Percentiles rank a stretch among this genome's conserved stretches.
phyloP scores from a whole-genome alignment of 2,797 vertebrate species.

The Peromyscus attwateri region DNA sequence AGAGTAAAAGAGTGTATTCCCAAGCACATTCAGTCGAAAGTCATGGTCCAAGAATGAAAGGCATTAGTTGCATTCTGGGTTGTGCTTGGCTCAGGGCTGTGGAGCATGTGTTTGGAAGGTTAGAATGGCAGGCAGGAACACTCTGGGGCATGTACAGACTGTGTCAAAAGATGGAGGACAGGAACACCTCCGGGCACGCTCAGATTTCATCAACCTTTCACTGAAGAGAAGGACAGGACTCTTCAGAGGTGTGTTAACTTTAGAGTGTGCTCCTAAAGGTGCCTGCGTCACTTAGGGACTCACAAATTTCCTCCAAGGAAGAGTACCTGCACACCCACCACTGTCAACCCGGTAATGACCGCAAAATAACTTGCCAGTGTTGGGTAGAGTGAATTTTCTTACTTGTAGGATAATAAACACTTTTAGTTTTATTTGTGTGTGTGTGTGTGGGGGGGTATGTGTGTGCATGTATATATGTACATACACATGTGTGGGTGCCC shows the following conservation, averaged over 20 bases:
- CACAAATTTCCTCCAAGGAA: not conserved
- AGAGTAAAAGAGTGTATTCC: not conserved
- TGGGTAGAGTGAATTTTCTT: not conserved
- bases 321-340: not conserved
- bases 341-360: not conserved
- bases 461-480: not conserved
- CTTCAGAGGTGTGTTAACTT: not conserved
- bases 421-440: not conserved
- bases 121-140: not conserved
- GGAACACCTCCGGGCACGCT: not conserved
- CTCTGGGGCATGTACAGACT: not conserved
- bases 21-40: not conserved
- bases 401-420: conserved; percentile 52
- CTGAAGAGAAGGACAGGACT: not conserved
- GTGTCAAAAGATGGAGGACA: not conserved
- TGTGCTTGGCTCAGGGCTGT: not conserved
- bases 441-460: not conserved
- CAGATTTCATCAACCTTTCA: not conserved
- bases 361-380: not conserved
- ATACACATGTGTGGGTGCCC: not conserved
- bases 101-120: not conserved
- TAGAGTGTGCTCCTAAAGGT: not conserved
- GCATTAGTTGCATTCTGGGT: not conserved
- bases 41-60: not conserved
- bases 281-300: not conserved